Conservation (phyloP, 1,140 invertebrate species). For the Drosophila leontia region DNA sequence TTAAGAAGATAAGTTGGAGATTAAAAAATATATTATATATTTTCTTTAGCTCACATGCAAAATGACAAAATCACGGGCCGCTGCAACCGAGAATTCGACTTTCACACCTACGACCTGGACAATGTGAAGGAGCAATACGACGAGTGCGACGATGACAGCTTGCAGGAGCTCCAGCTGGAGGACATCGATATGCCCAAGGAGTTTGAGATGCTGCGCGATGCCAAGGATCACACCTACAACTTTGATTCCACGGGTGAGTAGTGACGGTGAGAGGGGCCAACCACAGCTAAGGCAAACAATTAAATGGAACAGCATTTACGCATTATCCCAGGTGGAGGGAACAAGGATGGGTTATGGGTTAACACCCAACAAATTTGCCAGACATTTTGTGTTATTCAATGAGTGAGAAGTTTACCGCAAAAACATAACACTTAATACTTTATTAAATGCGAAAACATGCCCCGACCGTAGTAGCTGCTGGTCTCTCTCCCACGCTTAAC, state of each 20-base stretch:
- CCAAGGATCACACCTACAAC: conserved; percentile 63
- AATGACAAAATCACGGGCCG: conserved; percentile 69
- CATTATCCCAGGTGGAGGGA: conserved; percentile 37
- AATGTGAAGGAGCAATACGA: conserved; percentile 51
- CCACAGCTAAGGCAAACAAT: conserved; percentile 23
- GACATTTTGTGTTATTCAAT: conserved; percentile 75
- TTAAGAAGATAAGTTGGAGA: background rate
- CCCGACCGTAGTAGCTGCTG: conserved; percentile 8
- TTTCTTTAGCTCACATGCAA: conserved; percentile 69
- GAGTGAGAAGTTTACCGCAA: conserved; percentile 70
- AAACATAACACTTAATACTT: conserved; percentile 83
- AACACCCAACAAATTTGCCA: conserved; percentile 59
- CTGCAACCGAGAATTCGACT: conserved; percentile 75
- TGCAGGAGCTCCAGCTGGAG: conserved; percentile 50
- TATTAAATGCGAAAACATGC: conserved; percentile 82
- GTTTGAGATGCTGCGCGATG: conserved; percentile 69
- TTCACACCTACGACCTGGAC: conserved; percentile 63
- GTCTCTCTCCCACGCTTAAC: background rate
- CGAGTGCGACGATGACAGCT: conserved; percentile 66
- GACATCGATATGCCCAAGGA: conserved; percentile 78
- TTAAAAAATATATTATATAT: background rate
- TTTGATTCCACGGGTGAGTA: conserved; percentile 69
- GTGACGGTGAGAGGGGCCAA: background rate
- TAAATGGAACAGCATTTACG: conserved; percentile 65
- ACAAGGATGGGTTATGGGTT: background rate